Percentiles rank a stretch among this genome's conserved stretches.
Evolutionary conservation across 2,888 invertebrate genomes (phyloP).

Genomic region (Cataglyphis albicans): DNA sequence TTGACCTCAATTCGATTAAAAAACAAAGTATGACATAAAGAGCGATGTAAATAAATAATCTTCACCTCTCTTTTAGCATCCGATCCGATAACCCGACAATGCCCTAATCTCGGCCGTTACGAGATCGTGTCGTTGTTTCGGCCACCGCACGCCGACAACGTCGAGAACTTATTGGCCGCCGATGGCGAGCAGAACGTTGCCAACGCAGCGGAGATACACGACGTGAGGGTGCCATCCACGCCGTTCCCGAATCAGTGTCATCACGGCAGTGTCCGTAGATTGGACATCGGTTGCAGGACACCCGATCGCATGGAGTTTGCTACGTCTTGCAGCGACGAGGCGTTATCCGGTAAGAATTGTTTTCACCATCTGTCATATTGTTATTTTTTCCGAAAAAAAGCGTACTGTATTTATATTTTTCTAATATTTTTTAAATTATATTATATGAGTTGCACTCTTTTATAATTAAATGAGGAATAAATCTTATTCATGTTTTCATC

Average conservation of each 20-base stretch:
- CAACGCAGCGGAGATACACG: constrained; percentile 78
- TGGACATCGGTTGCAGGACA: constrained; percentile 83
- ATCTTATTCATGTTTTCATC: background rate
- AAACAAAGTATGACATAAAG: background rate
- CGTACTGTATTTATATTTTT: background rate
- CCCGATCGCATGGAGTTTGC: constrained; percentile 83
- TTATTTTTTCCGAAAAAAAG: background rate
- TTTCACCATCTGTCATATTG: background rate
- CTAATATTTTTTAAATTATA: background rate
- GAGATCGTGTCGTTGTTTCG: constrained; percentile 80
- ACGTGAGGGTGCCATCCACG: constrained; percentile 77
- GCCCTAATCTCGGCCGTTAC: constrained; percentile 82
- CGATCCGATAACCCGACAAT: constrained; percentile 82
- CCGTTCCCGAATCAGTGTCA: constrained; percentile 78
- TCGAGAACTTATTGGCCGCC: constrained; percentile 65
- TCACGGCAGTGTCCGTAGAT: constrained; percentile 78
- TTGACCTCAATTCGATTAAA: background rate
- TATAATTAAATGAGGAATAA: background rate
- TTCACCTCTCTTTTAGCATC: constrained; percentile 70
- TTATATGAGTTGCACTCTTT: background rate
- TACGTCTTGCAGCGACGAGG: constrained; percentile 82
- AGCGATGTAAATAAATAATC: background rate
- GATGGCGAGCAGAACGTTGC: constrained; percentile 69
- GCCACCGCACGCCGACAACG: constrained; percentile 65
- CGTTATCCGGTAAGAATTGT: constrained; percentile 75